Evolutionary conservation across 2,113 vertebrate species (phyloP).

Genomic region (Podilymbus podiceps): DNA sequence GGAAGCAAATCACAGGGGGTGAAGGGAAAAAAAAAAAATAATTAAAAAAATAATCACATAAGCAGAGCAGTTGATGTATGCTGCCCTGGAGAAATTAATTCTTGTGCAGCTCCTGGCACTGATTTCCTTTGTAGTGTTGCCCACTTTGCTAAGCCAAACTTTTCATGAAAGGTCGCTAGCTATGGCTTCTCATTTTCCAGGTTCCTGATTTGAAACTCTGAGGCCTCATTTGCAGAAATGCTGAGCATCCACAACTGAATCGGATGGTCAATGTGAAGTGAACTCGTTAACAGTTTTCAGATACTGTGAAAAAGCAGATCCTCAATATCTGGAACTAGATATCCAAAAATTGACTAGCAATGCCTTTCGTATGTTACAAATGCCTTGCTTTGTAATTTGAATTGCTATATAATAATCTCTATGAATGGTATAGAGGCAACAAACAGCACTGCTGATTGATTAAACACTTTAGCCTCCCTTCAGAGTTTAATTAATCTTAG

Average conservation of each 20-base stretch:
- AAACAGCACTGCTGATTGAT: slow-evolving; percentile 34
- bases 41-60: neutral
- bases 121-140: neutral
- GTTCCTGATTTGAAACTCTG: neutral
- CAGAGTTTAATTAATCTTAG: slow-evolving; percentile 49
- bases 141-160: neutral
- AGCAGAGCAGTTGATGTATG: neutral
- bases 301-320: neutral
- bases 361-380: neutral
- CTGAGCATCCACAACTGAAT: neutral
- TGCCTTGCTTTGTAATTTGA: neutral
- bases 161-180: neutral
- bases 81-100: neutral
- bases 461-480: slow-evolving; percentile 30
- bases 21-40: neutral
- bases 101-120: neutral
- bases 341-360: neutral
- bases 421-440: neutral
- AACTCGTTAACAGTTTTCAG: neutral
- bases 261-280: neutral
- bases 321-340: neutral
- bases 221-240: neutral
- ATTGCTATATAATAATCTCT: neutral
- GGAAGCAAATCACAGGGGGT: neutral
- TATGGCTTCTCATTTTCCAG: neutral